These are phyloP conservation scores for Australoheros scitulus DNA, from an alignment of 2,113 vertebrate species.

Conservation along the genomic window DNA sequence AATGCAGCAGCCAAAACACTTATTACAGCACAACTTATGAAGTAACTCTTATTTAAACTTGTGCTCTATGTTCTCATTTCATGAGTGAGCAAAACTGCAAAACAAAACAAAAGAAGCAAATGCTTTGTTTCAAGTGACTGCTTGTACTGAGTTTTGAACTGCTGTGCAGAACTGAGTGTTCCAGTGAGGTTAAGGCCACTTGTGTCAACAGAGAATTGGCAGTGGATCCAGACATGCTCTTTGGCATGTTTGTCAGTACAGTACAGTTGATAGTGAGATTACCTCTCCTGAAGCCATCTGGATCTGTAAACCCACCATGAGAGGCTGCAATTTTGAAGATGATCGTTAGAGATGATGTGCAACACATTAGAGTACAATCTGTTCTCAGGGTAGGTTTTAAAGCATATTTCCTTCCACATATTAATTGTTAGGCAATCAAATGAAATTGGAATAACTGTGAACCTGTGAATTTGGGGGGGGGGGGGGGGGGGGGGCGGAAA, in stretches of 20 bases:
- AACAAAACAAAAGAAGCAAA: slow-evolving; percentile 4
- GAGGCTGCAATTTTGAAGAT: slow-evolving; percentile 23
- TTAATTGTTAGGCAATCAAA: background rate
- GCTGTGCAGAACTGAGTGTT: slow-evolving; percentile 26
- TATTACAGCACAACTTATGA: background rate
- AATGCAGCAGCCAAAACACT: background rate
- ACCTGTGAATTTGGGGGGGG: background rate
- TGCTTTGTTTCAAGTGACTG: background rate
- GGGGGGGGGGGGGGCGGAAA: no score
- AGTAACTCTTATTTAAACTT: background rate
- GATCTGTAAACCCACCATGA: slow-evolving; percentile 16
- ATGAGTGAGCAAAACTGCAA: slow-evolving; percentile 11
- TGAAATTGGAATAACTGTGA: background rate
- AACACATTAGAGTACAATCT: background rate
- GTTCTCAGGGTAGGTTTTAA: background rate
- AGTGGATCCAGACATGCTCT: slow-evolving; percentile 20
- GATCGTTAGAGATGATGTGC: background rate
- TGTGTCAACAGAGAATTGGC: slow-evolving; percentile 44
- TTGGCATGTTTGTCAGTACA: slow-evolving; percentile 30
- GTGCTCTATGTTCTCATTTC: background rate
- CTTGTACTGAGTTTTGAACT: background rate
- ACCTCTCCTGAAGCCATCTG: slow-evolving; percentile 58
- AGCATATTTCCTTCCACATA: background rate
- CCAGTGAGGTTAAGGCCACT: slow-evolving; percentile 13
- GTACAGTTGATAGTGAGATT: slow-evolving; percentile 49